A percentile compares a stretch with the other conserved stretches of the same genome.
phyloP scores from a whole-genome alignment of 2,797 vertebrate genomes.

The Ptychobarbus kaznakovi region DNA sequence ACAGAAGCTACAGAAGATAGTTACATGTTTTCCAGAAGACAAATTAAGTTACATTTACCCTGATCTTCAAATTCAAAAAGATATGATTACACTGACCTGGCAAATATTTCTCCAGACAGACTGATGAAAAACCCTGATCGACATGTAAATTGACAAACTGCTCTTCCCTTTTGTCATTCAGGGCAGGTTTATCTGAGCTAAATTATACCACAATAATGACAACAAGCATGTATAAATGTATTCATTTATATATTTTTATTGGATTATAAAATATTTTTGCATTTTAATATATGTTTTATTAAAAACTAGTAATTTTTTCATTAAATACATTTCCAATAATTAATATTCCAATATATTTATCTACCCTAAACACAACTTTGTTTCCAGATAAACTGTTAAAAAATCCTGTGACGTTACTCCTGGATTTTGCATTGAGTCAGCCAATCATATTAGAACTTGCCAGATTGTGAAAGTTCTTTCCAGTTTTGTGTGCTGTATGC shows the following conservation, averaged over 20 bases:
- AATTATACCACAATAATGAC: background rate
- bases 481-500: constrained; percentile 1
- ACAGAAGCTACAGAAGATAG: too few relatives aligned
- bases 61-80: too few relatives aligned
- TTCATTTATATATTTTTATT: background rate
- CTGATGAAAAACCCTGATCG: background rate
- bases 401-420: background rate
- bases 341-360: constrained; percentile 17
- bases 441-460: background rate
- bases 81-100: too few relatives aligned
- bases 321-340: background rate
- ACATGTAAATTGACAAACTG: too few relatives aligned
- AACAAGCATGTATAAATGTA: too few relatives aligned
- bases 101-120: background rate
- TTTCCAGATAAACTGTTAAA: background rate
- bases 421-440: background rate
- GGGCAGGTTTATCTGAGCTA: background rate
- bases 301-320: background rate
- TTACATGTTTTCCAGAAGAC: too few relatives aligned
- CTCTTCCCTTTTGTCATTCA: background rate
- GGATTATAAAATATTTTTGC: background rate
- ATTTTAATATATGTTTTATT: background rate
- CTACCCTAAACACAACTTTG: background rate
- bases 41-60: too few relatives aligned
- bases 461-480: constrained; percentile 19